Conservation (phyloP, 2,113 vertebrate genomes). For the Cavia aperea region DNA sequence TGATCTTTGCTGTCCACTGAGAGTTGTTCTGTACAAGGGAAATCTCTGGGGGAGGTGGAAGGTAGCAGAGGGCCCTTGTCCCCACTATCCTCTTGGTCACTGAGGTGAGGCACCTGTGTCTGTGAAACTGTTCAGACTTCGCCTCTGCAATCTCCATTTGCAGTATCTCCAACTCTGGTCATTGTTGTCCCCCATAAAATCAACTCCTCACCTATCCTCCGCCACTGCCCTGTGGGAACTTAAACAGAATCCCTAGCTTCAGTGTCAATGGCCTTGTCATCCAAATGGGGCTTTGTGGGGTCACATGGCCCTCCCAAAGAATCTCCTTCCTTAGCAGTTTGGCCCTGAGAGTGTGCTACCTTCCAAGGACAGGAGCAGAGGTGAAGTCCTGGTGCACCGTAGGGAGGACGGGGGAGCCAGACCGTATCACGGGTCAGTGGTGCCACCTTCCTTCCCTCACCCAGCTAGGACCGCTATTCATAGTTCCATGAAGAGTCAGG, state of each 20-base stretch:
- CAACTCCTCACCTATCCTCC: accelerated
- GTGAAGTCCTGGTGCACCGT: accelerated
- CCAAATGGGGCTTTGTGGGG: neutral
- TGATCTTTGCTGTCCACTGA: neutral
- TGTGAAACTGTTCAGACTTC: accelerated
- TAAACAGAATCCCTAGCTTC: neutral
- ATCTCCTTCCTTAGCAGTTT: accelerated
- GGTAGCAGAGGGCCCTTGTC: accelerated
- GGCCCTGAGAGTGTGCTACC: accelerated
- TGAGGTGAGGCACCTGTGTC: accelerated
- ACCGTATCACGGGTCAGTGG: accelerated
- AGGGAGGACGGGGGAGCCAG: neutral
- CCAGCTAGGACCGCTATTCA: accelerated
- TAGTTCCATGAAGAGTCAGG: no score
- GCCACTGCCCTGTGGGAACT: neutral
- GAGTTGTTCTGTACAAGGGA: neutral
- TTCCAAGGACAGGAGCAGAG: accelerated
- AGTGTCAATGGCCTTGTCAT: accelerated
- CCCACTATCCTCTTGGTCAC: accelerated
- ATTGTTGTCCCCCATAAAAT: accelerated
- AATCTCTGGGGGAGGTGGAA: accelerated
- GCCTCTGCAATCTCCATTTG: accelerated
- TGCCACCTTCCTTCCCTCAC: no score
- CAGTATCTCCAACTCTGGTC: neutral
- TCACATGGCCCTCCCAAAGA: accelerated